These are phyloP conservation scores for Euura saliciscinereae DNA, from an alignment of 1,140 invertebrate genomes.

Conservation along the genomic window DNA sequence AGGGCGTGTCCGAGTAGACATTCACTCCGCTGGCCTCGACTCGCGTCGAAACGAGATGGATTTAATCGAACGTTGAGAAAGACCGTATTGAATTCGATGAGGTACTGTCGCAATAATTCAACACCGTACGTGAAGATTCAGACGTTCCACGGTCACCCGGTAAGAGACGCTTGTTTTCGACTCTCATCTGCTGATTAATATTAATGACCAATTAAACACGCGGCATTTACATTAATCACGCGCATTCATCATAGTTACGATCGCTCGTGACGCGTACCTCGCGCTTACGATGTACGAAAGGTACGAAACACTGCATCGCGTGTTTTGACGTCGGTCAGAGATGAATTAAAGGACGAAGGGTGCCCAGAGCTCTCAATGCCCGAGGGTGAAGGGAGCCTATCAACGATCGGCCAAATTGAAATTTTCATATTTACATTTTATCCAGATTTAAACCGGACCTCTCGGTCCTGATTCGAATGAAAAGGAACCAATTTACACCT, in stretches of 20 bases:
- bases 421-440: not conserved
- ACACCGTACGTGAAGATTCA: not conserved
- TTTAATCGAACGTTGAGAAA: too few relatives aligned
- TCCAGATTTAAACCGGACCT: too few relatives aligned
- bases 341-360: not conserved
- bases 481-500: too few relatives aligned
- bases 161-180: not conserved
- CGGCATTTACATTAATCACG: constrained; percentile 13
- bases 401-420: not conserved
- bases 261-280: constrained; percentile 5
- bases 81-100: too few relatives aligned
- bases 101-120: not conserved
- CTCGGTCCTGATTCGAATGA: too few relatives aligned
- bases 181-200: constrained; percentile 12
- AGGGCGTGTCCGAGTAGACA: not conserved
- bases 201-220: constrained; percentile 16
- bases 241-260: constrained; percentile 13
- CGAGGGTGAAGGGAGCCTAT: not conserved
- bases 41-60: too few relatives aligned
- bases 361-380: not conserved
- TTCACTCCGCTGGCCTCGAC: too few relatives aligned
- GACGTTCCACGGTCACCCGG: not conserved
- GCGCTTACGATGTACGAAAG: constrained; percentile 3
- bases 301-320: not conserved
- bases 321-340: constrained; percentile 1